Percentiles rank a stretch among this genome's conserved stretches.
These are phyloP conservation scores for Monoplex corrugatus DNA, from an alignment of 2,888 invertebrate genomes.

Conservation along the genomic window DNA sequence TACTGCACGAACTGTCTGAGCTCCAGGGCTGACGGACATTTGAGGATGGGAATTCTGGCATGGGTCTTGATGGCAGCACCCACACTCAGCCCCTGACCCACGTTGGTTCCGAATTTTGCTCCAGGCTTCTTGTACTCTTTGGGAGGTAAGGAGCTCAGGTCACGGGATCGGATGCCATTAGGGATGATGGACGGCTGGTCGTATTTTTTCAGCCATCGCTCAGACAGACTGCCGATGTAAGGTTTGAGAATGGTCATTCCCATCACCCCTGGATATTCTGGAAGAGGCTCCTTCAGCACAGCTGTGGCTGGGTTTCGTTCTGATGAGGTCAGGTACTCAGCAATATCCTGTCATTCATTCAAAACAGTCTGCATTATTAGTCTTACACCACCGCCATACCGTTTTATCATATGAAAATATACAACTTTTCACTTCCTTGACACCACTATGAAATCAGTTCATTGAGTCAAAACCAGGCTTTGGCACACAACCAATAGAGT, in stretches of 20 bases:
- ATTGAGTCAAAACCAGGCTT: too few species aligned
- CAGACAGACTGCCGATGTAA: slow-evolving; percentile 69
- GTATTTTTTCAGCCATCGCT: slow-evolving; percentile 79
- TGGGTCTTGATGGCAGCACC: slow-evolving; percentile 69
- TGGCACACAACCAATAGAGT: too few species aligned
- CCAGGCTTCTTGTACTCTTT: slow-evolving; percentile 77
- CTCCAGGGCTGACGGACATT: slow-evolving; percentile 77
- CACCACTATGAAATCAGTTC: too few species aligned
- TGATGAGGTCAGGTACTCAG: slow-evolving; percentile 76
- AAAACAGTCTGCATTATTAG: too few species aligned
- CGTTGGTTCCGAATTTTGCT: slow-evolving; percentile 77
- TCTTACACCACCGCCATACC: too few species aligned
- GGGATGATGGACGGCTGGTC: slow-evolving; percentile 79
- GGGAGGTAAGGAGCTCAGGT: slow-evolving; percentile 78
- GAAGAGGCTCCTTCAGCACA: slow-evolving; percentile 78
- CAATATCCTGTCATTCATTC: slow-evolving; percentile 79
- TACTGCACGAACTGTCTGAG: slow-evolving; percentile 79
- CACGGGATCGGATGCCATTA: slow-evolving; percentile 75
- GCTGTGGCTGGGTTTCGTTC: slow-evolving; percentile 79
- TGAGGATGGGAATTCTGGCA: slow-evolving; percentile 70
- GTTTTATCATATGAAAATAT: too few species aligned
- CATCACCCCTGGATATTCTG: slow-evolving; percentile 78
- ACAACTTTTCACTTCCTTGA: too few species aligned
- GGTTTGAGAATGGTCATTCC: slow-evolving; percentile 80
- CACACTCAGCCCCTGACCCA: slow-evolving; percentile 77